Percentiles rank a stretch among this genome's conserved stretches.
Evolutionary conservation across 2,113 vertebrate species (phyloP).

Genomic region (Oncorhynchus clarkii): DNA sequence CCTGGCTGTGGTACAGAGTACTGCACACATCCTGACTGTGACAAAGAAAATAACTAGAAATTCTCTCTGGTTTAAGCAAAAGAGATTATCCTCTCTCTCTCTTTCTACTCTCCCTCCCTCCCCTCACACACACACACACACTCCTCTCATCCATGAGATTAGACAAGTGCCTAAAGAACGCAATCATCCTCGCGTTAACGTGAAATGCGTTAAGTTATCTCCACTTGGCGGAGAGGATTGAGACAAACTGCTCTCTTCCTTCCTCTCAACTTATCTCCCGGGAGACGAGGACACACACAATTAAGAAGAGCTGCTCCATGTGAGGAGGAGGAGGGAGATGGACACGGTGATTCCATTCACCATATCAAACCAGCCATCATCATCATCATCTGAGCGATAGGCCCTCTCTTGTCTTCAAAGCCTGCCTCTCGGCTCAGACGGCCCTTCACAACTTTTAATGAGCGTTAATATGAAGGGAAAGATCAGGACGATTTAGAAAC

Average conservation of each 20-base stretch:
- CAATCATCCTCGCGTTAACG: slow-evolving; percentile 70
- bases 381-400: slow-evolving; percentile 31
- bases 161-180: slow-evolving; percentile 69
- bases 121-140: slow-evolving; percentile 1
- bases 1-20: slow-evolving; percentile 58
- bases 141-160: slow-evolving; percentile 73
- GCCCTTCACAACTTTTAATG: slow-evolving; percentile 69
- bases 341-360: slow-evolving; percentile 61
- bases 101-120: slow-evolving; percentile 16
- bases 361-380: slow-evolving; percentile 63
- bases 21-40: slow-evolving; percentile 48
- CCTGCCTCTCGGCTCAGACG: slow-evolving; percentile 62
- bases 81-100: slow-evolving; percentile 45
- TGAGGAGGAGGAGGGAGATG: slow-evolving; percentile 38
- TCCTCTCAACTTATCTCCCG: slow-evolving; percentile 69
- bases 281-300: slow-evolving; percentile 54
- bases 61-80: slow-evolving; percentile 52
- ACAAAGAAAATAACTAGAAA: slow-evolving; percentile 81
- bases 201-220: slow-evolving; percentile 68
- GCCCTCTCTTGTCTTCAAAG: slow-evolving; percentile 66
- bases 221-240: slow-evolving; percentile 65
- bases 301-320: slow-evolving; percentile 52
- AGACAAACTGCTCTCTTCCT: slow-evolving; percentile 69
- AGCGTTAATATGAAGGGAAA: slow-evolving; percentile 60
- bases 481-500: slow-evolving; percentile 66